Conservation (phyloP, 1,140 invertebrate species). For the Archivesica marissinica region DNA sequence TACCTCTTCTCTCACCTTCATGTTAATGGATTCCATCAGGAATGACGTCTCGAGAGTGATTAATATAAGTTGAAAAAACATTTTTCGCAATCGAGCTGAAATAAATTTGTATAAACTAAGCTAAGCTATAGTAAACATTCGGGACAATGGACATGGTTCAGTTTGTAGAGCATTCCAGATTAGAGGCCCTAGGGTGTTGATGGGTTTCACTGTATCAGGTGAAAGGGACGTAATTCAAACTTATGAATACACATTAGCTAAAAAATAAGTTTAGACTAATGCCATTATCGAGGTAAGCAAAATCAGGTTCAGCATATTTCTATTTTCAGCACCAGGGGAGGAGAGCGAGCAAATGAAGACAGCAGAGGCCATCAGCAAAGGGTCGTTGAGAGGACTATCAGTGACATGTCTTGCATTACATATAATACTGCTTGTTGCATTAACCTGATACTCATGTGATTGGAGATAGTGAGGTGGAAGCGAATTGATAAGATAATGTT, state of each 20-base stretch:
- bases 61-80: no score
- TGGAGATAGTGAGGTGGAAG: no score
- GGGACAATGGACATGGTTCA: neutral
- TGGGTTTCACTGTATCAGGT: neutral
- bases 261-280: neutral
- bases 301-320: neutral
- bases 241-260: neutral
- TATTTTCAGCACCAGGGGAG: constrained; percentile 2
- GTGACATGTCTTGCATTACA: neutral
- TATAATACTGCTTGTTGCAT: neutral
- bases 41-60: no score
- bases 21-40: no score
- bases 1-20: no score
- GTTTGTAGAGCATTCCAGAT: neutral
- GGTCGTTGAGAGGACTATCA: neutral
- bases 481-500: neutral
- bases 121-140: no score
- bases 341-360: constrained; percentile 16
- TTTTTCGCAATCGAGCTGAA: no score
- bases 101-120: no score
- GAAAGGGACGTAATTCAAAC: neutral
- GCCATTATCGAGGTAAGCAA: neutral
- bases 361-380: neutral
- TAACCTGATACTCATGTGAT: no score
- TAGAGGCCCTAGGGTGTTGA: neutral